Conservation (phyloP, 2,113 vertebrate genomes). For the Girardinichthys multiradiatus region DNA sequence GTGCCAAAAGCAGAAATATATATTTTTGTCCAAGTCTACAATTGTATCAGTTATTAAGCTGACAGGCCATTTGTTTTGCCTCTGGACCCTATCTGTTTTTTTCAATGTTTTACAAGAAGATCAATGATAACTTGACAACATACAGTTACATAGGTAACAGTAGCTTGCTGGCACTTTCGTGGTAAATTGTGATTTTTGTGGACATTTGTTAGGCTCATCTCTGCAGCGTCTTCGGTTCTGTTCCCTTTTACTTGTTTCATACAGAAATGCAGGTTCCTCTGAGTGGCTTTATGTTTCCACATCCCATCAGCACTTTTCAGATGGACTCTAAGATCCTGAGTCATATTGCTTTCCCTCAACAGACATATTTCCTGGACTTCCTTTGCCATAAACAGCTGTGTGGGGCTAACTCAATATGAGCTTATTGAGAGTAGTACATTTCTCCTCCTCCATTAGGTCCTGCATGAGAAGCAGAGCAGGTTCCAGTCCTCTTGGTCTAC, state of each 20-base stretch:
- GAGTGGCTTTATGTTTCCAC: conserved; percentile 34
- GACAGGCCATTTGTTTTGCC: not conserved
- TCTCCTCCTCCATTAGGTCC: not conserved
- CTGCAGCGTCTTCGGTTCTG: not conserved
- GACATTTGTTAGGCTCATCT: not conserved
- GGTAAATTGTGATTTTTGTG: not conserved
- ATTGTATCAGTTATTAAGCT: not conserved
- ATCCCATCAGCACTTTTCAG: conserved; percentile 53
- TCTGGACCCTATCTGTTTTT: not conserved
- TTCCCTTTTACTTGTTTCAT: conserved; percentile 23
- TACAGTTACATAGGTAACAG: not conserved
- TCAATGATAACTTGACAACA: not conserved
- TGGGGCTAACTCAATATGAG: not conserved
- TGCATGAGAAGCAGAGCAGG: conserved; percentile 3
- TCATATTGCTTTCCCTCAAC: conserved; percentile 41
- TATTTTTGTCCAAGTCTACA: not conserved
- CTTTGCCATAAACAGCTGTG: conserved; percentile 52
- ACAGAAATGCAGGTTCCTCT: conserved; percentile 21
- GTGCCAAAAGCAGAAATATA: not conserved
- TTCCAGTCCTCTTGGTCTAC: conserved; percentile 13
- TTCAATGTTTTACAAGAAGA: too few relatives aligned
- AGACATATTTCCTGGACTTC: conserved; percentile 29
- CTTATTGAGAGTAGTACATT: conserved; percentile 9
- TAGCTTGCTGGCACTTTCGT: not conserved
- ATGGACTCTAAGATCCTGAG: conserved; percentile 54